Conservation (phyloP, 2,797 vertebrate genomes). For the Danio tinwini region DNA sequence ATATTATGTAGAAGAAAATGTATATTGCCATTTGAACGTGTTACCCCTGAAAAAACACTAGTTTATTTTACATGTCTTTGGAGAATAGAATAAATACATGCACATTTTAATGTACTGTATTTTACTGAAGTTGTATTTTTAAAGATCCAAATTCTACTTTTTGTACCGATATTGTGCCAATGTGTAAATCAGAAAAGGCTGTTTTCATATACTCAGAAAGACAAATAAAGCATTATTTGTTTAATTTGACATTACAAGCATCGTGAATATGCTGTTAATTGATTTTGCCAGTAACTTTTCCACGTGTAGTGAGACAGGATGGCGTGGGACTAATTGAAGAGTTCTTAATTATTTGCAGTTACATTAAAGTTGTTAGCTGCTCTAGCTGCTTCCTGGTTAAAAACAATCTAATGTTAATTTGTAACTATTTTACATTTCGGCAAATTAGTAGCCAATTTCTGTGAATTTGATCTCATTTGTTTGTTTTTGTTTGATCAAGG, state of each 20-base stretch:
- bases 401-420: too few relatives aligned
- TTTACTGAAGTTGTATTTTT: slow-evolving; percentile 35
- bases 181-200: slow-evolving; percentile 18
- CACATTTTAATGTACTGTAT: slow-evolving; percentile 34
- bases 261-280: neutral
- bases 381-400: neutral
- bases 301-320: neutral
- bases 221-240: slow-evolving; percentile 23
- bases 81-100: neutral
- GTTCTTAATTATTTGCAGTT: neutral
- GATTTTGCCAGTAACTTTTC: neutral
- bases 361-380: neutral
- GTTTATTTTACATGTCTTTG: slow-evolving; percentile 5
- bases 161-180: neutral
- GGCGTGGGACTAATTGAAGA: neutral
- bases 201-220: slow-evolving; percentile 1
- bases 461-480: too few relatives aligned
- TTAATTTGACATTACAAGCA: neutral
- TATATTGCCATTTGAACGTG: neutral
- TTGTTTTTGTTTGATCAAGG: too few relatives aligned
- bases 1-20: neutral
- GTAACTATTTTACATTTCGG: too few relatives aligned
- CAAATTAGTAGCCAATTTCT: too few relatives aligned
- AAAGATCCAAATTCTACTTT: neutral
- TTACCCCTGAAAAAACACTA: neutral